These are phyloP conservation scores for Epirrhoe alternata DNA, from an alignment of 2,888 invertebrate genomes.

Conservation along the genomic window DNA sequence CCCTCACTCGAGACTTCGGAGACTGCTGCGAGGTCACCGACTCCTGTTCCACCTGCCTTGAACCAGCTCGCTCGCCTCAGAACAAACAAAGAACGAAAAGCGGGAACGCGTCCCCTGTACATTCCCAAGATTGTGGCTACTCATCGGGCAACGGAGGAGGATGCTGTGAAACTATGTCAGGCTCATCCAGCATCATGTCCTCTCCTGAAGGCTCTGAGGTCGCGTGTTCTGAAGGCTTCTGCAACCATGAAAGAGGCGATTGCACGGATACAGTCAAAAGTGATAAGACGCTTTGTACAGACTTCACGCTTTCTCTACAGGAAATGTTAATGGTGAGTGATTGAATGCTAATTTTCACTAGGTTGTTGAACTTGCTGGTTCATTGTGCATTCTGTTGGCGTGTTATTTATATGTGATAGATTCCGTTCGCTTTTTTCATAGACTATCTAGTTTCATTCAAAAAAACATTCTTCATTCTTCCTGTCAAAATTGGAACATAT, in stretches of 20 bases:
- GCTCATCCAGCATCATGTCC: conserved; percentile 91
- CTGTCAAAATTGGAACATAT: too few relatives aligned
- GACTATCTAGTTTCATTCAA: too few relatives aligned
- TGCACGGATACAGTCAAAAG: conserved; percentile 72
- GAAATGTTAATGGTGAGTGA: conserved; percentile 91
- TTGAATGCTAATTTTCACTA: conserved; percentile 21
- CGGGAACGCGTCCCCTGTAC: conserved; percentile 87
- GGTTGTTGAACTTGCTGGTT: conserved; percentile 5
- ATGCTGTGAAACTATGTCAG: conserved; percentile 87
- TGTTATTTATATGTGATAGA: background rate
- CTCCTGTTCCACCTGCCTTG: conserved; percentile 77
- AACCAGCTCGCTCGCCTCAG: conserved; percentile 72
- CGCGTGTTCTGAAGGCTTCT: conserved; percentile 95
- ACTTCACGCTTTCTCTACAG: conserved; percentile 87
- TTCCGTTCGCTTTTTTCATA: background rate
- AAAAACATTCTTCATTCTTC: too few relatives aligned
- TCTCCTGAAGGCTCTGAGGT: conserved; percentile 96
- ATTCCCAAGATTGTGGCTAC: conserved; percentile 94
- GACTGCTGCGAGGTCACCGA: conserved; percentile 60
- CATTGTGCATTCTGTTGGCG: background rate
- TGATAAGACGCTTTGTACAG: conserved; percentile 73
- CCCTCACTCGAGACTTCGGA: conserved; percentile 67
- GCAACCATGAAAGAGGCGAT: conserved; percentile 89
- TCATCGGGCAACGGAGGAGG: conserved; percentile 93
- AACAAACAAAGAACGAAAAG: conserved; percentile 77